A percentile compares a stretch with the other conserved stretches of the same genome.
These are phyloP conservation scores for Melanotaenia duboulayi DNA, from an alignment of 2,113 vertebrate species.

Conservation along the genomic window DNA sequence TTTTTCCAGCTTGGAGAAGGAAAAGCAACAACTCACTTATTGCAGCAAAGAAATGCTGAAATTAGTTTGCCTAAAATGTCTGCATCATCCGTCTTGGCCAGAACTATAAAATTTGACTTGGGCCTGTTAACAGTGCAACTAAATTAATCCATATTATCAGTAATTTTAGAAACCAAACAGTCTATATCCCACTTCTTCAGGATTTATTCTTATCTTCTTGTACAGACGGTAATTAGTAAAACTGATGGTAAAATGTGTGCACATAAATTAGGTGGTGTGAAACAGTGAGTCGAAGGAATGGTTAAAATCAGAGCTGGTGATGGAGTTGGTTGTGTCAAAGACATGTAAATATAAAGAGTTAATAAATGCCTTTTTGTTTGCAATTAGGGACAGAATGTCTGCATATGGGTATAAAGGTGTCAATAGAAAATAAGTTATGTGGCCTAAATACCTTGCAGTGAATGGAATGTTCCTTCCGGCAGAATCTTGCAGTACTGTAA, in stretches of 20 bases:
- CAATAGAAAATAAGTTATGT: slow-evolving; percentile 40
- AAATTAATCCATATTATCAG: neutral
- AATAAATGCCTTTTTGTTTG: slow-evolving; percentile 9
- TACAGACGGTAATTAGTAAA: slow-evolving; percentile 8
- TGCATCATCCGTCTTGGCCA: too few relatives aligned
- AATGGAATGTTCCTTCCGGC: slow-evolving; percentile 59
- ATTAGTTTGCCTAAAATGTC: neutral
- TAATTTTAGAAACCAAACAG: neutral
- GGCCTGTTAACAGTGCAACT: neutral
- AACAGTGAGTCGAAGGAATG: slow-evolving; percentile 22
- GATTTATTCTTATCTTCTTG: slow-evolving; percentile 18
- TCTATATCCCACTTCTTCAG: neutral
- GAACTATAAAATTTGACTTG: neutral
- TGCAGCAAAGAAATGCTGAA: neutral
- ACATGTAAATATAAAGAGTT: neutral
- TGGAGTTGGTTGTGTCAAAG: neutral
- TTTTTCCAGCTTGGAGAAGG: neutral
- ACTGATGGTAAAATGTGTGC: neutral
- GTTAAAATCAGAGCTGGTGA: neutral
- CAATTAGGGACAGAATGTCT: slow-evolving; percentile 19
- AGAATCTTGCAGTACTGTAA: slow-evolving; percentile 40
- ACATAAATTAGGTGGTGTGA: neutral
- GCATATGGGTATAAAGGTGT: slow-evolving; percentile 32
- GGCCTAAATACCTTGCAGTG: slow-evolving; percentile 11
- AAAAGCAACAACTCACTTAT: neutral